These are phyloP conservation scores for Chironomus riparius DNA, from an alignment of 2,888 invertebrate species.

Conservation along the genomic window DNA sequence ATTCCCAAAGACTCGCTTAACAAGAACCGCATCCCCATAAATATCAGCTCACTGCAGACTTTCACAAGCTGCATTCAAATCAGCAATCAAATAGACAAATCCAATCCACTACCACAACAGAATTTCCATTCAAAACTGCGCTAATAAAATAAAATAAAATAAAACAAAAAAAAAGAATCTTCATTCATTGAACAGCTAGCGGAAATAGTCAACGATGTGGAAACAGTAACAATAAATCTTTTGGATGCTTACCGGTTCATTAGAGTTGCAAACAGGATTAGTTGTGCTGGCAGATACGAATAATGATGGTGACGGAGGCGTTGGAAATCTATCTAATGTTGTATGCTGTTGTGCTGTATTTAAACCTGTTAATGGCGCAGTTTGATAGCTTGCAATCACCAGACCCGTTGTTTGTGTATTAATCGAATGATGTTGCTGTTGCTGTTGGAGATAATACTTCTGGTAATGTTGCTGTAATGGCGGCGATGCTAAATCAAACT, in stretches of 20 bases:
- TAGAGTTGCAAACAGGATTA: slow-evolving; percentile 26
- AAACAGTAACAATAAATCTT: slow-evolving; percentile 23
- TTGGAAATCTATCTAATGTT: slow-evolving; percentile 23
- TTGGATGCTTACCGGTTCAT: slow-evolving; percentile 24
- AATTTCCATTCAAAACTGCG: background rate
- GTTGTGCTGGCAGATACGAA: slow-evolving; percentile 23
- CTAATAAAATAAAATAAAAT: background rate
- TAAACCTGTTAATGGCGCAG: slow-evolving; percentile 16
- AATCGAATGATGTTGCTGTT: slow-evolving; percentile 8
- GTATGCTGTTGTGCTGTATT: slow-evolving; percentile 10
- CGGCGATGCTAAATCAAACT: slow-evolving; percentile 19
- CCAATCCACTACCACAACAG: no score
- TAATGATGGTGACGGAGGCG: slow-evolving; percentile 19
- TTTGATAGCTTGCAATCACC: slow-evolving; percentile 11
- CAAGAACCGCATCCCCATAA: no score
- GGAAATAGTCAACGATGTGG: slow-evolving; percentile 13
- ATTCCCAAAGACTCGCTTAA: no score
- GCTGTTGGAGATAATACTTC: slow-evolving; percentile 8
- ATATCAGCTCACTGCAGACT: no score
- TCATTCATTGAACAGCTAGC: background rate
- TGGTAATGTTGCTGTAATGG: slow-evolving; percentile 8
- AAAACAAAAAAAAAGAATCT: background rate
- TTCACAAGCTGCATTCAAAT: no score
- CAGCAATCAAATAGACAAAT: no score
- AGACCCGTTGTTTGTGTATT: slow-evolving; percentile 1